A percentile compares a stretch with the other conserved stretches of the same genome.
These are phyloP conservation scores for Priocnemis perturbator DNA, from an alignment of 2,888 invertebrate species.

Conservation along the genomic window DNA sequence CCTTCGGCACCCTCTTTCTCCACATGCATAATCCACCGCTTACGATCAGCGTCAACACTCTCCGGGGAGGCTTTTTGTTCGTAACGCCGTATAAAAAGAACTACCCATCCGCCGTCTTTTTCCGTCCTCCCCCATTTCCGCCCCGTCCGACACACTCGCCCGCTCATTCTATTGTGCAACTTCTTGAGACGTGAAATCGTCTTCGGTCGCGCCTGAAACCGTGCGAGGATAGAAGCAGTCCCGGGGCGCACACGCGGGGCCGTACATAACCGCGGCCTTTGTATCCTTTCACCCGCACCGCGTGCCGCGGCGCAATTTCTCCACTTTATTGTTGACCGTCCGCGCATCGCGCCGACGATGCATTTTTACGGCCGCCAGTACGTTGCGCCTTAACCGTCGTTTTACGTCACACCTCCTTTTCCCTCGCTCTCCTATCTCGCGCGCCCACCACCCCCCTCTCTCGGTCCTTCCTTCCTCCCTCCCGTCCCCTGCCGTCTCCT, in stretches of 20 bases:
- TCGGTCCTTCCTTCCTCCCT: too few species aligned
- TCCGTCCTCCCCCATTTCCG: not conserved
- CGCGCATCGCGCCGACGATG: conserved; percentile 1
- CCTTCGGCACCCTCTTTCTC: not conserved
- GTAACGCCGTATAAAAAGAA: not conserved
- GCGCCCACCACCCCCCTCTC: not conserved
- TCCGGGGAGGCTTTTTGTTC: too few species aligned
- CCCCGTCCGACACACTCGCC: not conserved
- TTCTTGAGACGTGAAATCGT: too few species aligned
- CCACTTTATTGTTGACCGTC: not conserved
- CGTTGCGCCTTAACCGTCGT: not conserved
- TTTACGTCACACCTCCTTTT: not conserved
- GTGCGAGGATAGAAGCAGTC: too few species aligned
- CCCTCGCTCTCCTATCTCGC: not conserved
- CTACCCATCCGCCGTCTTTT: not conserved
- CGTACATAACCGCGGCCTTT: not conserved
- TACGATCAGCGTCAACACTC: conserved; percentile 1
- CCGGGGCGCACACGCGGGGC: too few species aligned
- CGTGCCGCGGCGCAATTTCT: conserved; percentile 4
- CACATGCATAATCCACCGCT: not conserved
- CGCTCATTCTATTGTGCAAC: not conserved
- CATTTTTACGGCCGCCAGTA: not conserved
- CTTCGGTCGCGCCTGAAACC: too few species aligned
- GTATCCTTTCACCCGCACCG: not conserved
- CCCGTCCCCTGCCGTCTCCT: not conserved